These are phyloP conservation scores for Penaeus japonicus DNA, from an alignment of 1,140 invertebrate genomes.

Conservation along the genomic window DNA sequence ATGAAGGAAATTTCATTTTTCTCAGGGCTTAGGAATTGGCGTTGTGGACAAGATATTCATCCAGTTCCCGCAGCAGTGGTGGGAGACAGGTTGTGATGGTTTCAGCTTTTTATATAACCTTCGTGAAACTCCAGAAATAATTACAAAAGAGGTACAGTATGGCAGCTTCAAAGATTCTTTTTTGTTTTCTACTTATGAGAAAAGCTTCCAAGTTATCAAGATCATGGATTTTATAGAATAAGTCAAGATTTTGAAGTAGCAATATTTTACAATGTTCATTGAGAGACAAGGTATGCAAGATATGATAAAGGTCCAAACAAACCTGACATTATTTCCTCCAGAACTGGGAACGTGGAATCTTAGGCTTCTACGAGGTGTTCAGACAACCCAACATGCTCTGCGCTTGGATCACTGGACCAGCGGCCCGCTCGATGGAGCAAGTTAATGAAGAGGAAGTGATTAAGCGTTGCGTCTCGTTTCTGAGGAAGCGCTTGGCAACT, in stretches of 20 bases:
- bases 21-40: slow-evolving; percentile 31
- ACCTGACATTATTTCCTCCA: not conserved
- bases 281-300: no score
- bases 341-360: slow-evolving; percentile 29
- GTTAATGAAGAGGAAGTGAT: slow-evolving; percentile 14
- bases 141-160: slow-evolving; percentile 28
- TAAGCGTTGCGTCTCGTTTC: not conserved
- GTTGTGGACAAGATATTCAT: slow-evolving; percentile 34
- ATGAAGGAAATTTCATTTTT: not conserved
- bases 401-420: slow-evolving; percentile 26
- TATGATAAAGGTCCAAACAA: no score
- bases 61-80: slow-evolving; percentile 43
- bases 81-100: slow-evolving; percentile 35
- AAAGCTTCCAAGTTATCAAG: no score
- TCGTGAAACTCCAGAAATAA: not conserved
- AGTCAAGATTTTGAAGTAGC: no score
- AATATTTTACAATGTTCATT: no score
- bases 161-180: no score
- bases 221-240: no score
- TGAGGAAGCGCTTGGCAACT: not conserved
- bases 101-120: slow-evolving; percentile 24
- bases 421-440: slow-evolving; percentile 15
- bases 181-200: no score
- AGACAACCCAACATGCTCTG: slow-evolving; percentile 36
- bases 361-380: slow-evolving; percentile 32